phyloP scores from a whole-genome alignment of 2,888 invertebrate genomes.

The Dynastes grantii region DNA sequence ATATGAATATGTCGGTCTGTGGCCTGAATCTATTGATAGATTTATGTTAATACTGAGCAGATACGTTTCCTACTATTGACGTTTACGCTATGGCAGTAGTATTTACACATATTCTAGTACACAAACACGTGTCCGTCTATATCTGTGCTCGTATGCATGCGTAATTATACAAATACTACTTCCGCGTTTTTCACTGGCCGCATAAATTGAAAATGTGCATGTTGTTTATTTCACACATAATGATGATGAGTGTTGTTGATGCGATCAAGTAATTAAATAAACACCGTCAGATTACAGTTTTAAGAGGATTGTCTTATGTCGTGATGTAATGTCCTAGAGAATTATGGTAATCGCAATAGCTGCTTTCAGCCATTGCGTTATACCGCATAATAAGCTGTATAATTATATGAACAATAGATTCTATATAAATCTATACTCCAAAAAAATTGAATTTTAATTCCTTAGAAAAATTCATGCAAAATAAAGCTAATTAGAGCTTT shows the following conservation, averaged over 20 bases:
- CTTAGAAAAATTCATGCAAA: too few relatives aligned
- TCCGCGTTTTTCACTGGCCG: slow-evolving; percentile 23
- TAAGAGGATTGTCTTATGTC: slow-evolving; percentile 14
- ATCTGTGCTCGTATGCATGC: slow-evolving; percentile 4
- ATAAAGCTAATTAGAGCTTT: too few relatives aligned
- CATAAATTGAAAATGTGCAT: slow-evolving; percentile 21
- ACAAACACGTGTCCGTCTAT: slow-evolving; percentile 5
- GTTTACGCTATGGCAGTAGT: slow-evolving; percentile 8
- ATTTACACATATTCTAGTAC: slow-evolving; percentile 12
- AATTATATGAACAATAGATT: background rate
- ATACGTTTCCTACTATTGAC: slow-evolving; percentile 40
- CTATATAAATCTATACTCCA: too few relatives aligned
- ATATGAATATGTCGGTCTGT: slow-evolving; percentile 32
- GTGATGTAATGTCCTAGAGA: slow-evolving; percentile 17
- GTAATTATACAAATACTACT: slow-evolving; percentile 39
- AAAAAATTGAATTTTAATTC: too few relatives aligned
- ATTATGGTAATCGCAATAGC: background rate
- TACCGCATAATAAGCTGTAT: background rate
- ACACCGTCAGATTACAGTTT: slow-evolving; percentile 17
- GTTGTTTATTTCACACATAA: slow-evolving; percentile 30
- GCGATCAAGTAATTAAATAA: slow-evolving; percentile 36
- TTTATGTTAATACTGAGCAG: slow-evolving; percentile 32
- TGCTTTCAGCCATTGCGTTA: background rate
- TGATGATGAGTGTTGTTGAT: slow-evolving; percentile 17
- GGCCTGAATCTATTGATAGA: slow-evolving; percentile 32